phyloP scores from a whole-genome alignment of 2,113 vertebrate species.

The Thermophis baileyi region DNA sequence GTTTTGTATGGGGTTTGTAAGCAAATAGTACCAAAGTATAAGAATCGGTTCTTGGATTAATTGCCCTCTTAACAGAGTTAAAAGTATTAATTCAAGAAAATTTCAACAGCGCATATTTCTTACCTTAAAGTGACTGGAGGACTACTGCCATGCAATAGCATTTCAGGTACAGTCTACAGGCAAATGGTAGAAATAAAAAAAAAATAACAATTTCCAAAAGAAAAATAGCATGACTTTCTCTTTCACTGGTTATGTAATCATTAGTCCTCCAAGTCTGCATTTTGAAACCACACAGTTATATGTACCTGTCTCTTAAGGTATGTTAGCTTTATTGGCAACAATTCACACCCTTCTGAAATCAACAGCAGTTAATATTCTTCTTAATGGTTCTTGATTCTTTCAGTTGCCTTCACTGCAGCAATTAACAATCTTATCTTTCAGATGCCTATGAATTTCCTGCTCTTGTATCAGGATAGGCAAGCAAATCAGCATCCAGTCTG shows the following conservation, averaged over 20 bases:
- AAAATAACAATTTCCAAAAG: conserved; percentile 25
- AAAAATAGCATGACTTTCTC: neutral
- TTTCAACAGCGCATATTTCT: conserved; percentile 32
- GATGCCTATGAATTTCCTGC: neutral
- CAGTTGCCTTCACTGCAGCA: neutral
- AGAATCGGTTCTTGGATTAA: neutral
- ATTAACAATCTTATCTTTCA: neutral
- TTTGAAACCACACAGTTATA: neutral
- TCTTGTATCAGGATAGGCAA: neutral
- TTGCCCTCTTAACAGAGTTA: neutral
- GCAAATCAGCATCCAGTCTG: neutral
- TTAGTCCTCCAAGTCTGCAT: neutral
- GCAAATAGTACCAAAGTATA: neutral
- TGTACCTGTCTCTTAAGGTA: neutral
- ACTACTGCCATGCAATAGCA: conserved; percentile 75
- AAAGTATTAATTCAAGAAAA: neutral
- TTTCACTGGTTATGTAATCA: neutral
- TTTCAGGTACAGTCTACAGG: conserved; percentile 81
- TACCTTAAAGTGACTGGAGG: conserved; percentile 79
- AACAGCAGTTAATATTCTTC: too few species aligned
- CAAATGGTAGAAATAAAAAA: conserved; percentile 12
- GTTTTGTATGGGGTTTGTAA: neutral
- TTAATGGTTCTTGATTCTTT: neutral
- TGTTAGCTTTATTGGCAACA: neutral
- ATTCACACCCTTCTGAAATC: neutral